These are phyloP conservation scores for Onchidella celtica DNA, from an alignment of 2,888 invertebrate species.

Conservation along the genomic window DNA sequence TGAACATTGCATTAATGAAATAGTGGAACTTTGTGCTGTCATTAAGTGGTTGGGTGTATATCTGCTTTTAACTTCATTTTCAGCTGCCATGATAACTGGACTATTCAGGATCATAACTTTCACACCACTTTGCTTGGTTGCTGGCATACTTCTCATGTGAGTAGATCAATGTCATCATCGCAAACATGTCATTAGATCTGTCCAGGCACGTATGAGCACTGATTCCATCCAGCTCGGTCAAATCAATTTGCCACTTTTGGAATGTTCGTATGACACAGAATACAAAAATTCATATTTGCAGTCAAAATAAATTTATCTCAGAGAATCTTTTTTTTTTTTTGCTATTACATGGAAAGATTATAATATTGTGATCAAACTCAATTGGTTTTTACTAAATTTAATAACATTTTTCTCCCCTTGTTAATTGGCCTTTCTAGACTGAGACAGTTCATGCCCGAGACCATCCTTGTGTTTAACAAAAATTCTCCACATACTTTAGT, in stretches of 20 bases:
- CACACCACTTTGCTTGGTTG: constrained; percentile 53
- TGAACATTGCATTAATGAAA: background rate
- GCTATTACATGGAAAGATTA: background rate
- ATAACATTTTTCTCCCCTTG: constrained; percentile 12
- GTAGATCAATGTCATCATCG: too few species aligned
- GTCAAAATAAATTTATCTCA: too few species aligned
- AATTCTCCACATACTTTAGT: too few species aligned
- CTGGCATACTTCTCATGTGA: constrained; percentile 53
- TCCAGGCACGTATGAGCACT: background rate
- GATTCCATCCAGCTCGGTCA: too few species aligned
- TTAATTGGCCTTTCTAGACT: too few species aligned
- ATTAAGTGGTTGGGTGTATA: background rate
- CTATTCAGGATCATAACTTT: constrained; percentile 48
- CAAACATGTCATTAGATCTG: background rate
- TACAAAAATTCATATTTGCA: too few species aligned
- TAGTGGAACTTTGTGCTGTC: background rate
- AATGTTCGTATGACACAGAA: too few species aligned
- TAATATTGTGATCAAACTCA: too few species aligned
- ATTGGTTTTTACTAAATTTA: too few species aligned
- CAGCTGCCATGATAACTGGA: constrained; percentile 52
- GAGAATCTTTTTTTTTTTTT: constrained; percentile 11
- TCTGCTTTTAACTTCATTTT: background rate
- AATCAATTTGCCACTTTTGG: too few species aligned
- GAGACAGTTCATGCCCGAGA: too few species aligned
- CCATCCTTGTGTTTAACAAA: too few species aligned